A percentile compares a stretch with the other conserved stretches of the same genome.
Conservation (phyloP, 2,113 vertebrate genomes). For the Noctilio leporinus region DNA sequence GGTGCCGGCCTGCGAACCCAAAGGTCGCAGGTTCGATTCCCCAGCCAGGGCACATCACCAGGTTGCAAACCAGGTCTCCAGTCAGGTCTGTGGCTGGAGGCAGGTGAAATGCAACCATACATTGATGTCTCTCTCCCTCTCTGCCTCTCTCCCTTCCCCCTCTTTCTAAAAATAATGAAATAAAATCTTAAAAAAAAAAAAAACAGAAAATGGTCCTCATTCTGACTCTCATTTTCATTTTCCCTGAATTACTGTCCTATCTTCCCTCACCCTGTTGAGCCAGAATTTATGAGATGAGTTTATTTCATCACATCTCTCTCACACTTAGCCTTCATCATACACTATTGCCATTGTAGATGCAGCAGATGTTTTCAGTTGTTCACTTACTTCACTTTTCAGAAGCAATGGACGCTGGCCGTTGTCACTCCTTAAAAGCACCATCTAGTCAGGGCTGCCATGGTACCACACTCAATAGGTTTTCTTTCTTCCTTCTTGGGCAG, state of each 20-base stretch:
- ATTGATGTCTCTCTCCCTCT: no score
- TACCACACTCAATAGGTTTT: background rate
- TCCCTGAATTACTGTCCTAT: accelerated
- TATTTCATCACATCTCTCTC: background rate
- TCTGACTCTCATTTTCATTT: background rate
- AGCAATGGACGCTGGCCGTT: background rate
- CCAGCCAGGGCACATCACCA: no score
- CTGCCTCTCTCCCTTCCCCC: no score
- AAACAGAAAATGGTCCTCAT: background rate
- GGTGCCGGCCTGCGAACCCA: no score
- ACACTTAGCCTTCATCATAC: background rate
- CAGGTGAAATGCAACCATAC: no score
- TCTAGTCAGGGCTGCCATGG: background rate
- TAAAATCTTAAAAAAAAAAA: no score
- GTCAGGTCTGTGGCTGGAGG: no score
- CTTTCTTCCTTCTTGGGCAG: background rate
- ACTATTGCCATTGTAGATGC: background rate
- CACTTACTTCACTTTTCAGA: background rate
- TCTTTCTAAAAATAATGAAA: no score
- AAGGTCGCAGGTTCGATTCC: no score
- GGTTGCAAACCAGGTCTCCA: no score
- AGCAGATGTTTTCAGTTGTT: accelerated
- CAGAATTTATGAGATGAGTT: background rate
- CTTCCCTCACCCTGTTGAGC: background rate
- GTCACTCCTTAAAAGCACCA: background rate